Conservation (phyloP, 2,113 vertebrate genomes). For the Pedetes capensis region DNA sequence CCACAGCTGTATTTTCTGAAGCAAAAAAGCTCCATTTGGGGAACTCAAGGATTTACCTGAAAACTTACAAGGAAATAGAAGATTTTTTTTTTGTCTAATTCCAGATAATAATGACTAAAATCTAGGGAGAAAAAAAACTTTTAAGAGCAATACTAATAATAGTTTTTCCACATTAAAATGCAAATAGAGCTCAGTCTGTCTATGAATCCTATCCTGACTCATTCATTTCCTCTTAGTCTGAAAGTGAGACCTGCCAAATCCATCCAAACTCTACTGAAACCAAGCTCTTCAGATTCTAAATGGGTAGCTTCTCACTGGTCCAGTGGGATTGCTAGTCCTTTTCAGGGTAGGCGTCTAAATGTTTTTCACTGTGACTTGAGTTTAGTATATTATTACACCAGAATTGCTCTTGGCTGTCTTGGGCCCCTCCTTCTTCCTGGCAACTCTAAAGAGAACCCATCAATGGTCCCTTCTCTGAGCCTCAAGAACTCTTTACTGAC, state of each 20-base stretch:
- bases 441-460: neutral
- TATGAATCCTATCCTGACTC: neutral
- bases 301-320: neutral
- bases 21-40: neutral
- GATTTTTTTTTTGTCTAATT: neutral
- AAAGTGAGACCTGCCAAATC: neutral
- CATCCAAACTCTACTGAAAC: neutral
- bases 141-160: neutral
- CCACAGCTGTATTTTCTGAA: neutral
- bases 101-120: conserved; percentile 27
- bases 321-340: neutral
- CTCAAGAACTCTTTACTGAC: neutral
- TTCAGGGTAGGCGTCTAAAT: neutral
- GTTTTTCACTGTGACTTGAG: neutral
- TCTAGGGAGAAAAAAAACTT: neutral
- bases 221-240: neutral
- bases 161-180: neutral
- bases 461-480: neutral
- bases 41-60: neutral
- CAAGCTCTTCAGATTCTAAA: neutral
- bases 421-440: neutral
- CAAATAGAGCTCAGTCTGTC: neutral
- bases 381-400: neutral
- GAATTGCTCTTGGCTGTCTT: neutral
- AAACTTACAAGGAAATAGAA: neutral